Percentiles rank a stretch among this genome's conserved stretches.
Evolutionary conservation across 2,888 invertebrate genomes (phyloP).

Genomic region (Pristionchus arcanus): DNA sequence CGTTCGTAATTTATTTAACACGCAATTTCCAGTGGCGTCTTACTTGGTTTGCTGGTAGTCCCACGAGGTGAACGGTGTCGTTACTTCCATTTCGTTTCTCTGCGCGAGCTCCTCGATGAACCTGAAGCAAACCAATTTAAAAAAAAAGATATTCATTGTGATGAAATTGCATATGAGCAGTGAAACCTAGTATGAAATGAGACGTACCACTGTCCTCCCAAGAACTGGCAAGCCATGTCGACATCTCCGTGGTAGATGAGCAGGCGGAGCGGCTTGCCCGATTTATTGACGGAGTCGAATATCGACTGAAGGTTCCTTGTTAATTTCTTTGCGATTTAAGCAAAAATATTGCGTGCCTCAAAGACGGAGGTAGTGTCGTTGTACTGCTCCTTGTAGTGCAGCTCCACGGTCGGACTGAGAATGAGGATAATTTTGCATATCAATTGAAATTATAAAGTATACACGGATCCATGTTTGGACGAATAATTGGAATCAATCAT

Average conservation of each 20-base stretch:
- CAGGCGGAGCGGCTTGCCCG: slow-evolving; percentile 58
- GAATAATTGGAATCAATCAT: not conserved
- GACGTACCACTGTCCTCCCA: slow-evolving; percentile 72
- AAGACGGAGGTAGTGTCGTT: slow-evolving; percentile 74
- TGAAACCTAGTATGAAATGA: no score
- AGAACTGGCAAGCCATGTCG: slow-evolving; percentile 73
- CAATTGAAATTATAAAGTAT: not conserved
- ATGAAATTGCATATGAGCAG: no score
- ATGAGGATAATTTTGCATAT: not conserved
- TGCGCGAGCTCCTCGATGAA: slow-evolving; percentile 72
- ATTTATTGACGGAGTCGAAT: not conserved
- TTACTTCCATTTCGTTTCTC: slow-evolving; percentile 60
- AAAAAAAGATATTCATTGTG: not conserved
- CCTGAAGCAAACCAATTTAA: slow-evolving; percentile 56
- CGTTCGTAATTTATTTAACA: not conserved
- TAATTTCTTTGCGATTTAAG: not conserved
- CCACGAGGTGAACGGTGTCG: slow-evolving; percentile 65
- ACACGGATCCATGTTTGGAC: no score
- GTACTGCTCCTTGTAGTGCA: slow-evolving; percentile 70
- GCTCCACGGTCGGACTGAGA: slow-evolving; percentile 40
- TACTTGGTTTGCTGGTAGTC: slow-evolving; percentile 60
- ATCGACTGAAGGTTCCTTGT: slow-evolving; percentile 11
- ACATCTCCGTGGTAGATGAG: slow-evolving; percentile 76
- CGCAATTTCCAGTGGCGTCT: no score
- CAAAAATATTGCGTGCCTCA: slow-evolving; percentile 2